Evolutionary conservation across 2,888 invertebrate genomes (phyloP).

Genomic region (Lithophane semibrunnea): DNA sequence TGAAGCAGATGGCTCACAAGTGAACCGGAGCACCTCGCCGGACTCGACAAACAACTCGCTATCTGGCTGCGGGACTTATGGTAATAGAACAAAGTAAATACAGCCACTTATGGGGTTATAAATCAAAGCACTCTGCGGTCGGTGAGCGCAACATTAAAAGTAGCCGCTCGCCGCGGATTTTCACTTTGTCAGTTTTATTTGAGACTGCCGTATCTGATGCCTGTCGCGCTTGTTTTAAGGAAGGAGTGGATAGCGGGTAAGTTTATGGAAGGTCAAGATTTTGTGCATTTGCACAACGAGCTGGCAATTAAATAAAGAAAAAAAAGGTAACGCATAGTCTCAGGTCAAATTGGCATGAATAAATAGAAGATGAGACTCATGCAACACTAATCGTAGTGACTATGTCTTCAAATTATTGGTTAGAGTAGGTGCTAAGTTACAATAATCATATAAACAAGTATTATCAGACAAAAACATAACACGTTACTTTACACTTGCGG

Average conservation of each 20-base stretch:
- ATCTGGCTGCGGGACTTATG: constrained; percentile 44
- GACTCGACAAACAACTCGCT: constrained; percentile 28
- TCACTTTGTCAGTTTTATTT: constrained; percentile 84
- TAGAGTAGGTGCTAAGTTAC: neutral
- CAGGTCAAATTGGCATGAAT: too few species aligned
- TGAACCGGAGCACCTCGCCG: constrained; percentile 8
- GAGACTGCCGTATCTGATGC: constrained; percentile 76
- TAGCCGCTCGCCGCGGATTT: constrained; percentile 76
- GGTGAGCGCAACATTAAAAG: constrained; percentile 74
- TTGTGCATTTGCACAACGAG: neutral
- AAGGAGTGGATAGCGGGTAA: constrained; percentile 41
- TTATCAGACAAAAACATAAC: neutral
- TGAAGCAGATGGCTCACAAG: constrained; percentile 29
- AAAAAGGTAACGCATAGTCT: neutral
- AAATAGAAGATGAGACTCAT: neutral
- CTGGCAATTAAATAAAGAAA: neutral
- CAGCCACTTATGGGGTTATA: constrained; percentile 65
- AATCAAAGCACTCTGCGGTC: constrained; percentile 73
- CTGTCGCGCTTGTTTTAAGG: constrained; percentile 52
- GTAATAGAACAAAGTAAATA: constrained; percentile 63
- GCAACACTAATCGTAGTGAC: neutral
- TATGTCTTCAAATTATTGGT: neutral
- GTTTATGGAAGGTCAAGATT: neutral
- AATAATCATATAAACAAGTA: neutral
- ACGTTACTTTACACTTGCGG: neutral